A percentile compares a stretch with the other conserved stretches of the same genome.
Conservation (phyloP, 2,888 invertebrate species). For the Melipona beecheii region DNA sequence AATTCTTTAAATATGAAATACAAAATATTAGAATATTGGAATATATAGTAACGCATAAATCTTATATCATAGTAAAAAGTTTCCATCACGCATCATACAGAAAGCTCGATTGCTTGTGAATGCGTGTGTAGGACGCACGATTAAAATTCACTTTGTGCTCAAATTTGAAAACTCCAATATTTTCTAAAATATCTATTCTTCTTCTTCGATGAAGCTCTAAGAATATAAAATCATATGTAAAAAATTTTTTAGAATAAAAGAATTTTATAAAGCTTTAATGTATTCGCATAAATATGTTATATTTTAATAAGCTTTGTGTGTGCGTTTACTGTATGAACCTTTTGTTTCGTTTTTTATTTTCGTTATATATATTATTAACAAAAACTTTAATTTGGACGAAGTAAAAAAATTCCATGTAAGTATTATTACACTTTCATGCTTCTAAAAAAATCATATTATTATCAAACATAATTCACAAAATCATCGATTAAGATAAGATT, state of each 20-base stretch:
- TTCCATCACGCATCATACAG: conserved; percentile 74
- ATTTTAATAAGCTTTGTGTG: background rate
- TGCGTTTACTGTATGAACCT: background rate
- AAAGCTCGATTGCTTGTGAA: conserved; percentile 46
- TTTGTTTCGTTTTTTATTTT: background rate
- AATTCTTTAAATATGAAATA: background rate
- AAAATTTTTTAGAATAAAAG: background rate
- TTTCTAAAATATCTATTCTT: background rate
- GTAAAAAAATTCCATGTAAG: conserved; percentile 29
- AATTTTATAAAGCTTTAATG: background rate
- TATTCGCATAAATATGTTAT: too few relatives aligned
- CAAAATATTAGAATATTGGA: background rate
- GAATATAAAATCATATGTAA: background rate
- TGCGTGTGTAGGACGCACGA: conserved; percentile 37
- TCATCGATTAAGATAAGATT: conserved; percentile 54
- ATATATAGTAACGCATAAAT: conserved; percentile 22
- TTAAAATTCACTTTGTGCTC: conserved; percentile 41
- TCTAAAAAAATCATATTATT: background rate
- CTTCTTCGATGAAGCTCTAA: background rate
- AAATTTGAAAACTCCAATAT: background rate
- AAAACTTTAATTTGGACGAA: background rate
- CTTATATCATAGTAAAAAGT: conserved; percentile 70
- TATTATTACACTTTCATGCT: conserved; percentile 22
- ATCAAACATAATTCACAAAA: conserved; percentile 38
- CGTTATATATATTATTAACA: background rate